Conservation (phyloP, 1,140 invertebrate species). For the Olivierus martensii region DNA sequence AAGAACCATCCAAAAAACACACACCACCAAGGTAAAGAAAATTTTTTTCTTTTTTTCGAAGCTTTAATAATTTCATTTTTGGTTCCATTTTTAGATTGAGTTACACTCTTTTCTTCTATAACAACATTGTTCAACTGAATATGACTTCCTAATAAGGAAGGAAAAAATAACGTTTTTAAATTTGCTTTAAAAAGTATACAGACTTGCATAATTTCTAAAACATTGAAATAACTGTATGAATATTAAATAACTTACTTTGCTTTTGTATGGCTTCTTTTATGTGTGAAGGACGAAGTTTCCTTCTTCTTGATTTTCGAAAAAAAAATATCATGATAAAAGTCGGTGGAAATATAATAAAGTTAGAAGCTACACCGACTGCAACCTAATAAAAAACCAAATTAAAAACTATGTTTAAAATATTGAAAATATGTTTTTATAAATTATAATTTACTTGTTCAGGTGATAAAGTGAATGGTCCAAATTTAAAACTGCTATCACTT, state of each 20-base stretch:
- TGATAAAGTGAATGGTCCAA: constrained; percentile 33
- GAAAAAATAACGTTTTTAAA: too few relatives aligned
- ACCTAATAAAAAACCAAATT: constrained; percentile 19
- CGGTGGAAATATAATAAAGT: constrained; percentile 36
- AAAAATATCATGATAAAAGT: constrained; percentile 36
- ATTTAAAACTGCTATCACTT: constrained; percentile 22
- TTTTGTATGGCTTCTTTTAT: constrained; percentile 25
- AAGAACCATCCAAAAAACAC: constrained; percentile 30
- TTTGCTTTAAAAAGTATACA: too few relatives aligned
- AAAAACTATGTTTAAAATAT: constrained; percentile 16
- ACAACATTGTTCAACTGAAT: too few relatives aligned
- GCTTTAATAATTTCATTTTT: constrained; percentile 4
- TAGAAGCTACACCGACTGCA: constrained; percentile 28
- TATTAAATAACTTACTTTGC: constrained; percentile 15
- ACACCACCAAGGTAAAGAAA: constrained; percentile 31
- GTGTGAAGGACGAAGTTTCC: constrained; percentile 27
- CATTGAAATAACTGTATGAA: too few relatives aligned
- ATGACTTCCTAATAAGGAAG: too few relatives aligned
- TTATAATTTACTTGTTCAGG: constrained; percentile 18
- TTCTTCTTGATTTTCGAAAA: constrained; percentile 33
- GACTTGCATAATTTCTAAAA: too few relatives aligned
- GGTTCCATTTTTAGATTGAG: too few relatives aligned
- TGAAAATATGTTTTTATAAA: constrained; percentile 33
- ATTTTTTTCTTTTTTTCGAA: constrained; percentile 2
- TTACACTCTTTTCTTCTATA: too few relatives aligned